Percentiles rank a stretch among this genome's conserved stretches.
These are phyloP conservation scores for Trachelipus rathkii DNA, from an alignment of 1,140 invertebrate species.

Conservation along the genomic window DNA sequence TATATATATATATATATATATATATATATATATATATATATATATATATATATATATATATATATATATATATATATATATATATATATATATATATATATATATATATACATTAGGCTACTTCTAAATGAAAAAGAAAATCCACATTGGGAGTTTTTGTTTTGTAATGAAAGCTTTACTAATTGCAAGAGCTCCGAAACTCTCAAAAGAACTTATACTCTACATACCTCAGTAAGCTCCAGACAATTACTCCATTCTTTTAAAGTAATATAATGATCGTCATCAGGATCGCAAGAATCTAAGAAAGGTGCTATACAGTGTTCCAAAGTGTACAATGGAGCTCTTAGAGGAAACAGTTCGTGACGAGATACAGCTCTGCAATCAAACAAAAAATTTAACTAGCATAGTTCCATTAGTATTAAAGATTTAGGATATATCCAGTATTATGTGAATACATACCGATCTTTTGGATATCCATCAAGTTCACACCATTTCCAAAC, in stretches of 20 bases:
- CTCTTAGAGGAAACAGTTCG: slow-evolving; percentile 89
- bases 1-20: not conserved
- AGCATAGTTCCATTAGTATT: not conserved
- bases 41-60: slow-evolving; percentile 5
- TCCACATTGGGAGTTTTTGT: too few species aligned
- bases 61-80: not conserved
- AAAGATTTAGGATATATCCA: not conserved
- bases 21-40: slow-evolving; percentile 5
- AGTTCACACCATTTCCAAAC: slow-evolving; percentile 33
- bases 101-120: too few species aligned
- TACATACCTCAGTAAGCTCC: slow-evolving; percentile 66
- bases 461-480: slow-evolving; percentile 28
- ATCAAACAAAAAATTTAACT: not conserved
- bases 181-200: too few species aligned
- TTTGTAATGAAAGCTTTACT: too few species aligned
- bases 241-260: slow-evolving; percentile 88
- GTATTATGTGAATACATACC: slow-evolving; percentile 2
- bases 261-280: slow-evolving; percentile 82
- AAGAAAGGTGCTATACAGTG: slow-evolving; percentile 93
- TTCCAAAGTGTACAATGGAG: slow-evolving; percentile 86
- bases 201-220: too few species aligned
- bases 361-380: slow-evolving; percentile 70
- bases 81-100: not conserved
- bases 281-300: slow-evolving; percentile 76
- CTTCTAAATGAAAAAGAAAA: too few species aligned